phyloP scores from a whole-genome alignment of 2,113 vertebrate genomes.

The Heptranchias perlo region DNA sequence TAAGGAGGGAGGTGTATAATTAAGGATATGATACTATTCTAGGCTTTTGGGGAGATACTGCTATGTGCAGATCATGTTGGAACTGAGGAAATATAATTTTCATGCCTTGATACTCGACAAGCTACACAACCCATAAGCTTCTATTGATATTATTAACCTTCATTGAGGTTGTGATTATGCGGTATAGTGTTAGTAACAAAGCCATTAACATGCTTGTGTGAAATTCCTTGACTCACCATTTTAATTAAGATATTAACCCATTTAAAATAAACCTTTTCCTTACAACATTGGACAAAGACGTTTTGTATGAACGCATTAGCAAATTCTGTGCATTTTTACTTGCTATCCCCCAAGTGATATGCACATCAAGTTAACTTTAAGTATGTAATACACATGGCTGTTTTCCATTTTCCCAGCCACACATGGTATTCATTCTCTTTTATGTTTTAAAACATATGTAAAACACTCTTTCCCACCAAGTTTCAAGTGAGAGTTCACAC shows the following conservation, averaged over 20 bases:
- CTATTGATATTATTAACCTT: too few species aligned
- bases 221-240: background rate
- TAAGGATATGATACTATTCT: too few species aligned
- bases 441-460: background rate
- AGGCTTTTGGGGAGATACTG: too few species aligned
- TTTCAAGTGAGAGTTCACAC: background rate
- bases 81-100: too few species aligned
- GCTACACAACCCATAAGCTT: too few species aligned
- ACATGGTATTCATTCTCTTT: conserved; percentile 11
- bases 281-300: background rate
- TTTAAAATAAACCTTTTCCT: background rate
- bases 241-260: background rate
- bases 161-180: too few species aligned
- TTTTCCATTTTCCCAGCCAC: background rate
- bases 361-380: background rate
- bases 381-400: background rate
- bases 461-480: background rate
- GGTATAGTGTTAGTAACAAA: background rate
- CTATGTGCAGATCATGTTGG: too few species aligned
- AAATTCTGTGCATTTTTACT: background rate
- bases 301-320: background rate
- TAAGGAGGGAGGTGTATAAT: too few species aligned
- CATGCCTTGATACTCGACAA: too few species aligned
- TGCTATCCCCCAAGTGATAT: background rate
- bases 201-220: background rate